Percentiles rank a stretch among this genome's conserved stretches.
Evolutionary conservation across 1,140 invertebrate species (phyloP).

Genomic region (Calephelis nemesis): DNA sequence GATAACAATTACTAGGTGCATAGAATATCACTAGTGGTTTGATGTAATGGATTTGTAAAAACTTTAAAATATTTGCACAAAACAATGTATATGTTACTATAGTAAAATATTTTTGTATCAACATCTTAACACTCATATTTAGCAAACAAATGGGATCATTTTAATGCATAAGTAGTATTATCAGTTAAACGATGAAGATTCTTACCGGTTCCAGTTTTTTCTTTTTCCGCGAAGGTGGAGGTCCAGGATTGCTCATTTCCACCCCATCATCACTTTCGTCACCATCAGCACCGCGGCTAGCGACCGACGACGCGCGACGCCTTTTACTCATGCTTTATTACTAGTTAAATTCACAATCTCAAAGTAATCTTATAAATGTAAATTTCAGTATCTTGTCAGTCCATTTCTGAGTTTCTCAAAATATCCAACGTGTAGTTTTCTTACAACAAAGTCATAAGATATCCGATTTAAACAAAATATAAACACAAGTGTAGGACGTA

Average conservation of each 20-base stretch:
- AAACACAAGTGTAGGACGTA: too few relatives aligned
- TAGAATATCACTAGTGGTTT: too few relatives aligned
- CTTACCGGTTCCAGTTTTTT: constrained; percentile 74
- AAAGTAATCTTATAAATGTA: background rate
- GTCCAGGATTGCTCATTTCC: constrained; percentile 59
- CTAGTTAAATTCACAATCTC: background rate
- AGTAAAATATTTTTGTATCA: too few relatives aligned
- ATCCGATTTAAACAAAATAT: too few relatives aligned
- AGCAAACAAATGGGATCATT: too few relatives aligned
- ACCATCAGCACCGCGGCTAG: constrained; percentile 81
- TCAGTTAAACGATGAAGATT: background rate
- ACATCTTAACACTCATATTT: too few relatives aligned
- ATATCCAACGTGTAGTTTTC: too few relatives aligned
- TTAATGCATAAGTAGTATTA: background rate
- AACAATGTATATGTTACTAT: too few relatives aligned
- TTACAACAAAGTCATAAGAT: too few relatives aligned
- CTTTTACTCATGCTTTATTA: constrained; percentile 81
- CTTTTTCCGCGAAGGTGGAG: constrained; percentile 67
- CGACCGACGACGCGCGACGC: constrained; percentile 84
- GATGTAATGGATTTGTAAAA: too few relatives aligned
- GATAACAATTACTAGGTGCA: too few relatives aligned
- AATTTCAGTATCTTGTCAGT: background rate
- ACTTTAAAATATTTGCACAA: too few relatives aligned
- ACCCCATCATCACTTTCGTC: constrained; percentile 71
- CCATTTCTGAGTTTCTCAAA: background rate